These are phyloP conservation scores for Lamellibrachia satsuma DNA, from an alignment of 2,888 invertebrate species.

Conservation along the genomic window DNA sequence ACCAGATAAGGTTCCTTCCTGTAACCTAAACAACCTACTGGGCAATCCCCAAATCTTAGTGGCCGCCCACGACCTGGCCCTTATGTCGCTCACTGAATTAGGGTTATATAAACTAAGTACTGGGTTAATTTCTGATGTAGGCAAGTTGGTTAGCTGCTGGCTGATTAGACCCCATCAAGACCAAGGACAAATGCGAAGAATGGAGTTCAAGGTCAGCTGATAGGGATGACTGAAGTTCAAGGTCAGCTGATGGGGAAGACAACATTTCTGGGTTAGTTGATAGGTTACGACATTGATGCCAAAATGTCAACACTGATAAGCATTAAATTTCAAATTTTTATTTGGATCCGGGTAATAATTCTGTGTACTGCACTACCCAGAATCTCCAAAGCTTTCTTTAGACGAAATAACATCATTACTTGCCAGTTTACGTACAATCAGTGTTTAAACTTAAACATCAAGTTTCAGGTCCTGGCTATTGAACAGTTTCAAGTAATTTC, in stretches of 20 bases:
- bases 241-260: not conserved
- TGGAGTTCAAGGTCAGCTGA: not conserved
- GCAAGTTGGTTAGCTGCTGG: not conserved
- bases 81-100: not conserved
- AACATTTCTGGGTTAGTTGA: not conserved
- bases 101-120: slow-evolving; percentile 4
- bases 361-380: not conserved
- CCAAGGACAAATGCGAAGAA: not conserved
- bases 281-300: not conserved
- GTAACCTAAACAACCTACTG: not conserved
- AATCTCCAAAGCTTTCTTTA: not conserved
- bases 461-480: too few species aligned
- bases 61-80: not conserved
- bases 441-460: too few species aligned
- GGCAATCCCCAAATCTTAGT: not conserved
- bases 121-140: not conserved
- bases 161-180: not conserved
- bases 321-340: not conserved
- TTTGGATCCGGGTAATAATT: not conserved
- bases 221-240: too few species aligned
- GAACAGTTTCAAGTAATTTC: too few species aligned
- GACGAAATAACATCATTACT: not conserved
- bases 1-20: too few species aligned
- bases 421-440: too few species aligned
- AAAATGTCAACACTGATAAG: slow-evolving; percentile 17